A percentile compares a stretch with the other conserved stretches of the same genome.
Conservation (phyloP, 2,888 invertebrate species). For the Drosophila nr. medialis region DNA sequence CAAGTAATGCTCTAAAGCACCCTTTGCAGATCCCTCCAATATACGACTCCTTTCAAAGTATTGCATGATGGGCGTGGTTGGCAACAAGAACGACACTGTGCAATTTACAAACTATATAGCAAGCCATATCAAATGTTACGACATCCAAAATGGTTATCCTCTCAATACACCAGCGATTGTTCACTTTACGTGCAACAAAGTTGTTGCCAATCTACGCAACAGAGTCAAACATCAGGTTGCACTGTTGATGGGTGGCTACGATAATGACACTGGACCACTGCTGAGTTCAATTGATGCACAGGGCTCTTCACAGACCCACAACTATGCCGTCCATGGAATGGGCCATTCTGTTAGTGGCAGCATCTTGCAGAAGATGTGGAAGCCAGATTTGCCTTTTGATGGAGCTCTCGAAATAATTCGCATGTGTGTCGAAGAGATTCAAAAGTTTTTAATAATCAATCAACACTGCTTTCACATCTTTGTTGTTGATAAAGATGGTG, state of each 20-base stretch:
- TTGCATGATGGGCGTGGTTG: conserved; percentile 94
- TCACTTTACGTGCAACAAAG: conserved; percentile 93
- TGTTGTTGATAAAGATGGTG: conserved; percentile 92
- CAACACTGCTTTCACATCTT: conserved; percentile 95
- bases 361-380: conserved; percentile 95
- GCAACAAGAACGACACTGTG: conserved; percentile 95
- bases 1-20: not conserved
- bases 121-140: conserved; percentile 97
- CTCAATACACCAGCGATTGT: conserved; percentile 94
- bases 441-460: conserved; percentile 93
- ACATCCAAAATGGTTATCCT: conserved; percentile 98
- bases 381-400: conserved; percentile 89
- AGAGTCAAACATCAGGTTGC: conserved; percentile 85
- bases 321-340: conserved; percentile 96
- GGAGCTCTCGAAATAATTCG: conserved; percentile 92
- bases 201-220: conserved; percentile 95
- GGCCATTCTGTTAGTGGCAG: conserved; percentile 94
- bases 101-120: conserved; percentile 98
- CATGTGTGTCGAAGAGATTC: conserved; percentile 94
- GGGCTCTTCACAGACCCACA: conserved; percentile 92
- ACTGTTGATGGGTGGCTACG: conserved; percentile 85
- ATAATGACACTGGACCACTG: conserved; percentile 91
- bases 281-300: conserved; percentile 96
- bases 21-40: conserved; percentile 92
- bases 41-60: conserved; percentile 93